Conservation (phyloP, 2,797 vertebrate genomes). For the Pipistrellus kuhlii region DNA sequence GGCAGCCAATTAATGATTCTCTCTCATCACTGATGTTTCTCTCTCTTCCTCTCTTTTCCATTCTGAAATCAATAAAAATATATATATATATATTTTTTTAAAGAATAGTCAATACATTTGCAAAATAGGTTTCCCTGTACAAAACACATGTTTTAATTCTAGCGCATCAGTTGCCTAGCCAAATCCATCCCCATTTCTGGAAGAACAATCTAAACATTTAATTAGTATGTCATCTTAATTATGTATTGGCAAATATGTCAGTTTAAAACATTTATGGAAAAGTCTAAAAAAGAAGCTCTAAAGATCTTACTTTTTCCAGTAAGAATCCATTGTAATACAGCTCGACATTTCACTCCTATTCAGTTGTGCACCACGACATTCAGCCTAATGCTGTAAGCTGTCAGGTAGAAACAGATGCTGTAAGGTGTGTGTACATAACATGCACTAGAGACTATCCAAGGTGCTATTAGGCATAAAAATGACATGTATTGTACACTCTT, state of each 20-base stretch:
- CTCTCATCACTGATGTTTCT: no score
- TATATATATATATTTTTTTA: no score
- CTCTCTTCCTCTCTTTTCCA: no score
- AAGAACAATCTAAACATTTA: conserved; percentile 65
- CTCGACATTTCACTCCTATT: conserved; percentile 58
- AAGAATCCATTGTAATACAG: conserved; percentile 31
- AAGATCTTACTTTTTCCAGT: conserved; percentile 55
- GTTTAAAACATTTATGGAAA: conserved; percentile 55
- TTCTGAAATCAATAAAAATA: no score
- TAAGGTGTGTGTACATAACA: conserved; percentile 60
- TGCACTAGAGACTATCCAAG: conserved; percentile 50
- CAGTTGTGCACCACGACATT: conserved; percentile 56
- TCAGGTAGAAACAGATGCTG: conserved; percentile 50
- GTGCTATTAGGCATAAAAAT: conserved; percentile 52
- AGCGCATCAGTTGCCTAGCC: background rate
- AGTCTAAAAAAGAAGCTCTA: conserved; percentile 41
- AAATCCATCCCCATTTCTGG: conserved; percentile 42
- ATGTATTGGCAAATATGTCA: conserved; percentile 16
- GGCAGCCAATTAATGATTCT: no score
- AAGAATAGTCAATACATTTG: background rate
- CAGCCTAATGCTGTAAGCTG: conserved; percentile 51
- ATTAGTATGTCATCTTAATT: conserved; percentile 42
- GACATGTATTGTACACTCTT: background rate
- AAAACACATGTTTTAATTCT: conserved; percentile 13
- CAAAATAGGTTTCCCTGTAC: conserved; percentile 28